Percentiles rank a stretch among this genome's conserved stretches.
These are phyloP conservation scores for Lepidurus apus DNA, from an alignment of 1,140 invertebrate genomes.

Conservation along the genomic window DNA sequence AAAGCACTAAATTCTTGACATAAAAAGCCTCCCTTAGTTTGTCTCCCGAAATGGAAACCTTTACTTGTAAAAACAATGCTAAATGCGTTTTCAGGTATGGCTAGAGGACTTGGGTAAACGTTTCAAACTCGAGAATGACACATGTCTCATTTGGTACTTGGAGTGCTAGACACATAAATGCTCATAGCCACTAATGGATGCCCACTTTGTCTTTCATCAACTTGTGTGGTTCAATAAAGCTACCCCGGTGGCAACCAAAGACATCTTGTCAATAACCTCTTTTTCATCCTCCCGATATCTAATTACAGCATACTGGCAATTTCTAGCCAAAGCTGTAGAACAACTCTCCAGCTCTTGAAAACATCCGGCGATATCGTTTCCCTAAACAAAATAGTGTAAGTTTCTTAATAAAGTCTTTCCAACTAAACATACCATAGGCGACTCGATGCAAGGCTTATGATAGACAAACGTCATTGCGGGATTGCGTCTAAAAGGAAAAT, in stretches of 20 bases:
- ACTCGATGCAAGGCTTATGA: no score
- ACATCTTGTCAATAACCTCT: neutral
- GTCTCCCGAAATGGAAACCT: neutral
- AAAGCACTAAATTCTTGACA: neutral
- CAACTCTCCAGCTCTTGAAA: neutral
- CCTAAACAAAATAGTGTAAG: no score
- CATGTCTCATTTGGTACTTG: conserved; percentile 1
- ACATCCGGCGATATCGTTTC: no score
- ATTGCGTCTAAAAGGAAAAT: no score
- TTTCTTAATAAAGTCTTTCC: no score
- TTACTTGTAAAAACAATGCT: neutral
- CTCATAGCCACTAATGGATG: neutral
- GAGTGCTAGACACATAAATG: conserved; percentile 1
- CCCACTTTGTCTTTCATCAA: conserved; percentile 1
- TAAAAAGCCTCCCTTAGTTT: neutral
- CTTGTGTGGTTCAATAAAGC: neutral
- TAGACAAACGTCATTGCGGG: no score
- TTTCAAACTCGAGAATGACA: neutral
- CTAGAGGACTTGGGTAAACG: neutral
- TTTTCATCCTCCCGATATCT: neutral
- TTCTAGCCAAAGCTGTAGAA: neutral
- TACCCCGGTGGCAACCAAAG: neutral
- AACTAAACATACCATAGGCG: no score
- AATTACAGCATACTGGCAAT: neutral
- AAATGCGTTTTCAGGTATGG: neutral